Conservation (phyloP, 2,113 vertebrate species). For the Columbina picui region DNA sequence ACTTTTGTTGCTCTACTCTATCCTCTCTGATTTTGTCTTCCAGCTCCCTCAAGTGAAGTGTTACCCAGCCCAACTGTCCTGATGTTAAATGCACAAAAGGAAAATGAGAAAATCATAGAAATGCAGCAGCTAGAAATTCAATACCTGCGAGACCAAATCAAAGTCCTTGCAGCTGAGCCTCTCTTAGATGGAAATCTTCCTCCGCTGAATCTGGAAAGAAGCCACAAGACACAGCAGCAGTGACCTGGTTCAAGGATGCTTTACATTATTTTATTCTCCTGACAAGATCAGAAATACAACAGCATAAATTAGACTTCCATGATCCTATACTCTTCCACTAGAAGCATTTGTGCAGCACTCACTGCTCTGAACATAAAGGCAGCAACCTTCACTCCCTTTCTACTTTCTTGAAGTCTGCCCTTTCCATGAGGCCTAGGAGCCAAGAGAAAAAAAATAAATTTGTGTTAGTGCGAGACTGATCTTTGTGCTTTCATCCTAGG, state of each 20-base stretch:
- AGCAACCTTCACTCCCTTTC: neutral
- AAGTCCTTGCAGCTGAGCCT: slow-evolving; percentile 30
- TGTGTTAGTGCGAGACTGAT: neutral
- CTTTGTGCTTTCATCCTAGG: neutral
- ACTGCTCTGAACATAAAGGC: neutral
- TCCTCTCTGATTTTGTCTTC: slow-evolving; percentile 31
- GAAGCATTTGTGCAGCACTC: neutral
- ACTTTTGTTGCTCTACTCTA: neutral
- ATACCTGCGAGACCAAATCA: slow-evolving; percentile 75
- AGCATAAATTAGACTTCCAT: neutral
- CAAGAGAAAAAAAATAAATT: slow-evolving; percentile 4
- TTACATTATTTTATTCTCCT: neutral
- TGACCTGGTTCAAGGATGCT: neutral
- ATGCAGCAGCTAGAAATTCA: slow-evolving; percentile 84
- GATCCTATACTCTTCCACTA: neutral
- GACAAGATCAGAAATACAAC: neutral
- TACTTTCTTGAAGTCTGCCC: neutral
- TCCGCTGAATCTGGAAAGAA: neutral
- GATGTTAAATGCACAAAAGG: slow-evolving; percentile 75
- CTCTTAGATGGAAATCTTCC: slow-evolving; percentile 55
- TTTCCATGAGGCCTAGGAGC: neutral
- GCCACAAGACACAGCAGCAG: neutral
- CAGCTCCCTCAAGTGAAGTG: slow-evolving; percentile 35
- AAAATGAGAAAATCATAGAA: slow-evolving; percentile 80
- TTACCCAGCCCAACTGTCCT: neutral